These are phyloP conservation scores for Thecophora atra DNA, from an alignment of 2,888 invertebrate genomes.

Conservation along the genomic window DNA sequence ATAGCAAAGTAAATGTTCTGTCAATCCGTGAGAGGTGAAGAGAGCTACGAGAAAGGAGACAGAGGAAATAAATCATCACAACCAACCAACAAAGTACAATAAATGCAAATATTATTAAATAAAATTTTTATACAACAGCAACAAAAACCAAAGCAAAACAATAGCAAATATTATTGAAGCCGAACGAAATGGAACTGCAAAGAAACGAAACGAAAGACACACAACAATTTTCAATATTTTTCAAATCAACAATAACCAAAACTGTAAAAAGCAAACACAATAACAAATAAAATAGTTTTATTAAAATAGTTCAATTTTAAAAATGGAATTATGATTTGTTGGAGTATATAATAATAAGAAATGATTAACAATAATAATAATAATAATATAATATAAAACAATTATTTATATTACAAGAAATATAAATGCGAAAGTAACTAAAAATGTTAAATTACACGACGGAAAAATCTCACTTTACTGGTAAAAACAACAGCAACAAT, in stretches of 20 bases:
- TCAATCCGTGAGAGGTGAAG: neutral
- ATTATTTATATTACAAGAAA: slow-evolving; percentile 32
- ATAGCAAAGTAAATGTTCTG: no score
- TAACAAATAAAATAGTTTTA: slow-evolving; percentile 34
- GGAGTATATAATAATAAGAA: slow-evolving; percentile 39
- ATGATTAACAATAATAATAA: slow-evolving; percentile 36
- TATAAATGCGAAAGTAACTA: neutral
- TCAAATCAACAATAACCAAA: slow-evolving; percentile 33
- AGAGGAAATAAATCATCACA: slow-evolving; percentile 21
- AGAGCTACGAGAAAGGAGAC: neutral
- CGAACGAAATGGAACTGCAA: slow-evolving; percentile 3
- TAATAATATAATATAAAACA: slow-evolving; percentile 14
- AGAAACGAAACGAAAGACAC: neutral
- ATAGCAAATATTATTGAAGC: slow-evolving; percentile 33
- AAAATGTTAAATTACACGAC: slow-evolving; percentile 13
- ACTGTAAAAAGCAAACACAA: slow-evolving; percentile 37
- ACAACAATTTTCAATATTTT: slow-evolving; percentile 28
- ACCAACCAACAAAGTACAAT: slow-evolving; percentile 37
- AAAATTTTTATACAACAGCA: slow-evolving; percentile 31
- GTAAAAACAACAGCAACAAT: slow-evolving; percentile 46
- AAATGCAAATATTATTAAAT: slow-evolving; percentile 39
- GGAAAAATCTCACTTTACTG: slow-evolving; percentile 50
- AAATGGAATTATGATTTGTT: slow-evolving; percentile 44
- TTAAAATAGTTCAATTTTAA: slow-evolving; percentile 40
- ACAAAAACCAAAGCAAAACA: slow-evolving; percentile 17